Conservation (phyloP, 2,888 invertebrate genomes). For the Steromphala cineraria region DNA sequence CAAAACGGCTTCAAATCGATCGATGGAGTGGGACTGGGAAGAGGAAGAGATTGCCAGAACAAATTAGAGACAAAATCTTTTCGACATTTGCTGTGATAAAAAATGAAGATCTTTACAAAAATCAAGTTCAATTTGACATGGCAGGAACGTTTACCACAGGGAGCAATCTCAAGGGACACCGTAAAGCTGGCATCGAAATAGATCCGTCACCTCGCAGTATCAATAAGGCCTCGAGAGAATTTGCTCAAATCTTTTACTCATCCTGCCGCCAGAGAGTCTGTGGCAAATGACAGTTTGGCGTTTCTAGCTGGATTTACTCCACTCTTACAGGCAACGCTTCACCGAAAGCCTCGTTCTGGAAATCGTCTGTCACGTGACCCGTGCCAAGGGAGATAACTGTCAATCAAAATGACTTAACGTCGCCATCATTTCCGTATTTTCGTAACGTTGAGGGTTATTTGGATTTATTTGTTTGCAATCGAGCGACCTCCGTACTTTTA, state of each 20-base stretch:
- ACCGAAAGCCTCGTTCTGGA: not conserved
- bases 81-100: constrained; percentile 4
- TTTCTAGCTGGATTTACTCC: not conserved
- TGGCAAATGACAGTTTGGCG: not conserved
- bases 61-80: not conserved
- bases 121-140: not conserved
- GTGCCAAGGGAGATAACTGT: constrained; percentile 2
- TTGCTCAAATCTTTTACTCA: not conserved
- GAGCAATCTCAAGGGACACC: not conserved
- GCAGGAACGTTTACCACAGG: not conserved
- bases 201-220: not conserved
- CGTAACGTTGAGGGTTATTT: not conserved
- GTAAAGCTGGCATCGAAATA: not conserved
- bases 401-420: not conserved
- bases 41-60: not conserved
- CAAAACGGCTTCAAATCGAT: not conserved
- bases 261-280: not conserved
- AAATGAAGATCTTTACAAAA: not conserved
- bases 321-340: not conserved
- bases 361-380: not conserved
- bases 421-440: not conserved
- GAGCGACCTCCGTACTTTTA: too few species aligned
- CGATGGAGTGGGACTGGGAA: not conserved
- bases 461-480: not conserved
- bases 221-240: not conserved